A percentile compares a stretch with the other conserved stretches of the same genome.
Conservation (phyloP, 2,113 vertebrate species). For the Coturnix japonica region DNA sequence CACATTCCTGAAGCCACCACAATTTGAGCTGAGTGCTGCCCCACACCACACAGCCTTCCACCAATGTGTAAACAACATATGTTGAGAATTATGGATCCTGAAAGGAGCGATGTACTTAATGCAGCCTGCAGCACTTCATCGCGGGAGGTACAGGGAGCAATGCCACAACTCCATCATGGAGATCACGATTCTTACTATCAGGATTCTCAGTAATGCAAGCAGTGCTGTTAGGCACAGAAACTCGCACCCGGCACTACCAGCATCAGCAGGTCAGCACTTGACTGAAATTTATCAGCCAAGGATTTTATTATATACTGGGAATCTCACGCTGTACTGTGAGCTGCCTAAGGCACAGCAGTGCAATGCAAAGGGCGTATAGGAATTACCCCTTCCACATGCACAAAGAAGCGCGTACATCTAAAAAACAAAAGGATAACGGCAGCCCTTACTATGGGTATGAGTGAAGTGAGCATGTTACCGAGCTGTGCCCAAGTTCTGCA, state of each 20-base stretch:
- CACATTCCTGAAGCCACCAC: neutral
- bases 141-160: neutral
- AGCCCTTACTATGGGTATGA: neutral
- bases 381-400: neutral
- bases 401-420: neutral
- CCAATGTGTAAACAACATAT: conserved; percentile 10
- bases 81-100: neutral
- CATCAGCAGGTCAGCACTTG: neutral
- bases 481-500: conserved; percentile 32
- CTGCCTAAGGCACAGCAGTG: conserved; percentile 17
- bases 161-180: conserved; percentile 19
- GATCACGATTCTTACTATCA: neutral
- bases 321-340: neutral
- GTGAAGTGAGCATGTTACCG: neutral
- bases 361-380: neutral
- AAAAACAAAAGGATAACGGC: neutral
- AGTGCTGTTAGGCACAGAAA: neutral
- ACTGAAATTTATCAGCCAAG: neutral
- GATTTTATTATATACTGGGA: neutral
- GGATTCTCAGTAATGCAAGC: neutral
- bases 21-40: neutral
- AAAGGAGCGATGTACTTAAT: neutral
- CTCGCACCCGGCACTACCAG: neutral
- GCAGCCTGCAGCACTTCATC: conserved; percentile 23
- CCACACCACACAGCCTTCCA: neutral